Evolutionary conservation across 2,888 invertebrate genomes (phyloP).

Genomic region (Limnephilus rhombicus): DNA sequence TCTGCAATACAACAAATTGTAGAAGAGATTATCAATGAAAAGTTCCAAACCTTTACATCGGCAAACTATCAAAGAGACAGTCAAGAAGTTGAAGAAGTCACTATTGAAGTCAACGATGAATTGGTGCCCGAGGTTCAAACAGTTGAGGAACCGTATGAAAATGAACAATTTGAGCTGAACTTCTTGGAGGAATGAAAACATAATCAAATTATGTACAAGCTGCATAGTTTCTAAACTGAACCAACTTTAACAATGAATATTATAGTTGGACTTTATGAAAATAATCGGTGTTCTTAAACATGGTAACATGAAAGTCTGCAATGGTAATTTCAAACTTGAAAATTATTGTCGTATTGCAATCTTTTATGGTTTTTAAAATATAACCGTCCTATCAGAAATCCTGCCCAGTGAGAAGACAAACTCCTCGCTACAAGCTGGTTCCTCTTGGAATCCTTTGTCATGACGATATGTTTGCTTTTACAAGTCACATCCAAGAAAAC

Average conservation of each 20-base stretch:
- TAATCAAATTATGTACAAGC: neutral
- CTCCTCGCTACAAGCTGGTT: neutral
- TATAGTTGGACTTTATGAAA: neutral
- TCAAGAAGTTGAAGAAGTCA: conserved; percentile 9
- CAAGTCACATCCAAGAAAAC: neutral
- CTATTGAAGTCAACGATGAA: neutral
- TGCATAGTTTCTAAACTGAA: neutral
- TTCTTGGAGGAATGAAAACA: conserved; percentile 41
- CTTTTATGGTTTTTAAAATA: neutral
- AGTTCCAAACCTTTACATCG: conserved; percentile 58
- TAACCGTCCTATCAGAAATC: neutral
- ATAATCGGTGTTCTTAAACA: neutral
- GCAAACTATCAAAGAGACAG: conserved; percentile 15
- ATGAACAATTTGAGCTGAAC: conserved; percentile 24
- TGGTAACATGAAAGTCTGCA: neutral
- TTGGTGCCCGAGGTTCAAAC: conserved; percentile 25
- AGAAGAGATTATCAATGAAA: conserved; percentile 75
- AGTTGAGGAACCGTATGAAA: conserved; percentile 45
- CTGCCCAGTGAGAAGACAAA: neutral
- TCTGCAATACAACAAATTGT: conserved; percentile 75
- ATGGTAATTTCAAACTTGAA: neutral
- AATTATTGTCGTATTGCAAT: neutral
- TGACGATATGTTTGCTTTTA: neutral
- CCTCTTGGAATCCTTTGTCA: neutral
- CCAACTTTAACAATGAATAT: neutral